Percentiles rank a stretch among this genome's conserved stretches.
Evolutionary conservation across 2,888 invertebrate species (phyloP).

Genomic region (Rhingia campestris): DNA sequence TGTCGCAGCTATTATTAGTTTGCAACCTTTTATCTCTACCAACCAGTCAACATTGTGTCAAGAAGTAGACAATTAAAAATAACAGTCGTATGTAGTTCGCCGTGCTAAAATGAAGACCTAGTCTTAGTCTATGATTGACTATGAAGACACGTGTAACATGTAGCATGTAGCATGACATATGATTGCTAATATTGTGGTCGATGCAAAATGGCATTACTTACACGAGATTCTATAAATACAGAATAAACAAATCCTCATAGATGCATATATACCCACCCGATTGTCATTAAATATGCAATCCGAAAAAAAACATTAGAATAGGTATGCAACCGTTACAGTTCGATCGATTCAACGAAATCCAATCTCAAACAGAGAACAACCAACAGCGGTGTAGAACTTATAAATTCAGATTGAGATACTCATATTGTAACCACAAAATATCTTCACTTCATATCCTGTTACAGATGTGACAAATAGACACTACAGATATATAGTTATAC

Average conservation of each 20-base stretch:
- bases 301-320: conserved; percentile 13
- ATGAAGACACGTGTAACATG: conserved; percentile 35
- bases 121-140: not conserved
- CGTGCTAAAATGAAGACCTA: no score
- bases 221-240: conserved; percentile 63
- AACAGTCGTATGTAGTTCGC: not conserved
- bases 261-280: conserved; percentile 3
- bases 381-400: conserved; percentile 7
- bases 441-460: conserved; percentile 58
- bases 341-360: conserved; percentile 58
- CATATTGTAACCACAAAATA: conserved; percentile 62
- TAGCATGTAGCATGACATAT: not conserved
- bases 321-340: conserved; percentile 59
- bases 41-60: not conserved
- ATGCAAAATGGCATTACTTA: conserved; percentile 56
- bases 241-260: conserved; percentile 1
- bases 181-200: conserved; percentile 54
- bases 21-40: no score
- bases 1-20: no score
- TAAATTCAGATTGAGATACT: conserved; percentile 24
- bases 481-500: not conserved
- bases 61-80: not conserved
- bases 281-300: not conserved
- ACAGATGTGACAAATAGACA: conserved; percentile 32
- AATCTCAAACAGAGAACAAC: conserved; percentile 45